phyloP scores from a whole-genome alignment of 1,140 invertebrate genomes.

The Pachypsylla venusta region DNA sequence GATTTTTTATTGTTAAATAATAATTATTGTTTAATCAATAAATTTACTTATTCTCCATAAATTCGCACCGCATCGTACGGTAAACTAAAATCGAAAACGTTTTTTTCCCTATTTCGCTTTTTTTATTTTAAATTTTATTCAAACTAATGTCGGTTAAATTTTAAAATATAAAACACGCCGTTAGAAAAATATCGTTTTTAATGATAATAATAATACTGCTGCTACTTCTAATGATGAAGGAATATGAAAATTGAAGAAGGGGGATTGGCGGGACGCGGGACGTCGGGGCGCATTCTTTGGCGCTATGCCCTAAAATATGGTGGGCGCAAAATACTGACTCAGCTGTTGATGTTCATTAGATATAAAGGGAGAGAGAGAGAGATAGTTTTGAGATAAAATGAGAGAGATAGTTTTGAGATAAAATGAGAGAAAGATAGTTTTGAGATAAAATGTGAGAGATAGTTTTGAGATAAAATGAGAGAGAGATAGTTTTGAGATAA shows the following conservation, averaged over 20 bases:
- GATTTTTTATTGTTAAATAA: not conserved
- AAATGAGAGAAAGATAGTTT: no score
- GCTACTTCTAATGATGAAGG: not conserved
- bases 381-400: no score
- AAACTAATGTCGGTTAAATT: not conserved
- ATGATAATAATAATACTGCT: not conserved
- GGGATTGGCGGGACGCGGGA: no score
- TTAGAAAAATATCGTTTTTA: not conserved
- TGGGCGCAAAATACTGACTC: slow-evolving; percentile 6
- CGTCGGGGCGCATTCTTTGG: slow-evolving; percentile 4
- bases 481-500: no score
- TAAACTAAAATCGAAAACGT: not conserved
- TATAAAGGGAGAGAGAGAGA: no score
- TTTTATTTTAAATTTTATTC: not conserved
- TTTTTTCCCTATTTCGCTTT: not conserved
- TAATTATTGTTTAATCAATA: not conserved
- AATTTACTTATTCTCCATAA: not conserved
- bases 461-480: no score
- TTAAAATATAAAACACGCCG: not conserved
- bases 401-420: no score
- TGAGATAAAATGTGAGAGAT: no score
- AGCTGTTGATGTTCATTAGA: no score
- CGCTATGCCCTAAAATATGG: not conserved
- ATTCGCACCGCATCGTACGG: not conserved
- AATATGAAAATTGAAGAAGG: not conserved